Base-by-base conservation (phyloP, 2,113 vertebrate species). In the Manacus vitellinus region DNA sequence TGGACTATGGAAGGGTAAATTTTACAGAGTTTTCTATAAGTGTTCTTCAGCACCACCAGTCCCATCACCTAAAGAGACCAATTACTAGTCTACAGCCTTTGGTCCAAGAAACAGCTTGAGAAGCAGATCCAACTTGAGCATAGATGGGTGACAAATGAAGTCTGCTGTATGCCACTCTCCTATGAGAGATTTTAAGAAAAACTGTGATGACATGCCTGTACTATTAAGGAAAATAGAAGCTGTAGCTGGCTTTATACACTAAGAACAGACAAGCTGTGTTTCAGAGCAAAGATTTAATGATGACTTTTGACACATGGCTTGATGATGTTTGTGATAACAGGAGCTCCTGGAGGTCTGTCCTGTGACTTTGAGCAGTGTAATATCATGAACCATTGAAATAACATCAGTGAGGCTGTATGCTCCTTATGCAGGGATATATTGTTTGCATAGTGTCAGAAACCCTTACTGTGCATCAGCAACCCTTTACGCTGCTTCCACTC, bases 201-300 rank as follows among this genome's bases (percentile, higher is more conserved):
- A 17, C 14, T 14, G 2, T 54, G 23, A 43, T n/a, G 19, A 52
- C 37, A 33, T 47, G 14, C 4, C 23, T 2, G 0, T 52, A n/a
- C 19, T n/a, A 4, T n/a, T 58, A 58, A 37, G 54, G 23, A 82
- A 77, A 89, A 68, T 2, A 76, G 46, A 61, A 85, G 31, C 28
- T 49, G 20, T 71, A 33, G 16, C 33, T 51, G 47, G 63, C 25
- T 65, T n/a, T 43, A 17, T 27, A 52, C 8, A 37, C 17, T 47
- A 46, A 37, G 33, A 86, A 82, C 46, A 23, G 30, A 68, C 81
- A 58, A 7, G 14, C 8, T 17, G 20, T 63, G 22, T 62, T 78
- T 78, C 59, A 43, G 8, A 25, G 30, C 17, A 25, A 17, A 14
- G 25, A 41, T 62, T 56, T 73, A 56, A 33, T 52, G 33, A 52